Evolutionary conservation across 2,888 invertebrate genomes (phyloP), one percentile per base, ranked within the genome.

Genomic region (Hyalella azteca): DNA sequence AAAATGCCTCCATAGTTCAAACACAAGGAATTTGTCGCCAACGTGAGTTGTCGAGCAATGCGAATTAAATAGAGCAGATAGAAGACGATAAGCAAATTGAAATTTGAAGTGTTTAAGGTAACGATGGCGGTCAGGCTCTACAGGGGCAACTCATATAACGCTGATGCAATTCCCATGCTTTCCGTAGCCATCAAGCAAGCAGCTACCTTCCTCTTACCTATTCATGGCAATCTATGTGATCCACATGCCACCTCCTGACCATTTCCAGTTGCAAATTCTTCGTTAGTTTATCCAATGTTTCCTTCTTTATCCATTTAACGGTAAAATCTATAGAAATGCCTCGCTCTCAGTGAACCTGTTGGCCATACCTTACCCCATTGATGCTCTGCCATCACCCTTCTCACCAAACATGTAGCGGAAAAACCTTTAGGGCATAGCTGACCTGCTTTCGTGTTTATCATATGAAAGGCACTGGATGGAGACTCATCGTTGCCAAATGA

Each of bases 231-330:
- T 54, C 54, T 54, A 26, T 54, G 22, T 26, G 22, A 22, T 3
- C 26, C 26, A 3, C 54, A 9, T 54, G 54, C 54, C 5, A 54
- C 54, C 54, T 3, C 26, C 54, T 54, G 54, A 54, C 54, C 54
- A 54, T 54, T 54, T 54, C 54, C 26, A 54, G 54, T 54, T 54
- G 54, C 54, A 22, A 22, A 11, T 54, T 54, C 54, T 54, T 22
- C 54, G 54, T 54, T 54, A 54, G 54, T 54, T 54, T 54, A 54
- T 54, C 54, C 54, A 54, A 54, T 54, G 54, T 54, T 54, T 54
- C 54, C 54, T 54, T 54, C 54, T 54, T 54, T 54, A 54, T 54
- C 54, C 54, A 54, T 54, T 54, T 54, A 54, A 54, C 54, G 54
- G 54, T 54, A 22, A 54, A 54, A 54, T 54, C 54, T 54, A 22